Percentiles rank a stretch among this genome's conserved stretches.
These are phyloP conservation scores for Malurus alboscapulatus DNA, from an alignment of 2,113 vertebrate species.

Conservation along the genomic window DNA sequence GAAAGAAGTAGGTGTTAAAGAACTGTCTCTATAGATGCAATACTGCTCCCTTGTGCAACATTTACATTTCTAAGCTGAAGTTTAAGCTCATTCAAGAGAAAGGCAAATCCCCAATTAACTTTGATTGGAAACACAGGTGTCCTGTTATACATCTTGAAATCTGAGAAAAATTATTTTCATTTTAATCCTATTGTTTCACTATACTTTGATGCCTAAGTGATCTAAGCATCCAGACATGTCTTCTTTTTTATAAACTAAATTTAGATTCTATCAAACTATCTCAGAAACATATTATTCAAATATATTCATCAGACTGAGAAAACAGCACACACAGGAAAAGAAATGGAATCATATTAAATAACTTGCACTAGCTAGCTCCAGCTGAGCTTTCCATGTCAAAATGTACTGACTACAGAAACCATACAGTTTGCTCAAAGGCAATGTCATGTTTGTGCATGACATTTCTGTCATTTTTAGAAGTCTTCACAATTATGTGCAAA, in stretches of 20 bases:
- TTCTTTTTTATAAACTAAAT: background rate
- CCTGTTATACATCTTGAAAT: background rate
- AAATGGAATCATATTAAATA: background rate
- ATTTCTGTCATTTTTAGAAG: background rate
- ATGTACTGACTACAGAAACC: background rate
- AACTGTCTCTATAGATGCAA: background rate
- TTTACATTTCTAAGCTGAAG: background rate
- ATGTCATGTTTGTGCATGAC: background rate
- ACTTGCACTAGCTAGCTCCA: background rate
- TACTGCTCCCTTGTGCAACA: background rate
- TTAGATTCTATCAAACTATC: background rate
- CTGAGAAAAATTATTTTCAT: background rate
- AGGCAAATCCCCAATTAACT: background rate
- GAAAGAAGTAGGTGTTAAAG: background rate
- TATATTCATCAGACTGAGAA: background rate
- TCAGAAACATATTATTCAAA: slow-evolving; percentile 23
- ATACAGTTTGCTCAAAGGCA: background rate
- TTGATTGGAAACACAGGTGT: background rate
- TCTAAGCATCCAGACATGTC: background rate
- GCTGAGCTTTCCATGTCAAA: background rate
- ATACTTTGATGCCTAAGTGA: background rate
- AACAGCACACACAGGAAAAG: background rate
- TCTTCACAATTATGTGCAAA: background rate
- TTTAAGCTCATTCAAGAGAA: background rate
- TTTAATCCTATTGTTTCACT: background rate